Evolutionary conservation across 2,113 vertebrate genomes (phyloP).

Genomic region (Psittacula cyanocephala): DNA sequence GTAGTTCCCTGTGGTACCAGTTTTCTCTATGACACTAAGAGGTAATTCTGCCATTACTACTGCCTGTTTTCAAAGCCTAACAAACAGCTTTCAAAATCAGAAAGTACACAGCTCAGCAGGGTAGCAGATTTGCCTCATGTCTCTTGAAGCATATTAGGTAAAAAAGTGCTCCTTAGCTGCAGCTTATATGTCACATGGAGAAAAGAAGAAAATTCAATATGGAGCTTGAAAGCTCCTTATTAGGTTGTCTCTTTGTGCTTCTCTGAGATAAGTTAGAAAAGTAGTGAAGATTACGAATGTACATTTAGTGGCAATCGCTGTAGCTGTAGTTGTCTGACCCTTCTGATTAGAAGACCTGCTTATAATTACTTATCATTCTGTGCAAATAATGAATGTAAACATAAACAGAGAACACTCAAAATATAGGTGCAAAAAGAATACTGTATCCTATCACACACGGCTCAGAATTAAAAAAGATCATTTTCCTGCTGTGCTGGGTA

Average conservation of each 20-base stretch:
- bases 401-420: not conserved
- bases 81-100: constrained; percentile 4
- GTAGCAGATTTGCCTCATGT: not conserved
- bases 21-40: not conserved
- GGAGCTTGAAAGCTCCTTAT: not conserved
- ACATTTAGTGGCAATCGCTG: not conserved
- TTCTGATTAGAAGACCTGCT: not conserved
- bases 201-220: not conserved
- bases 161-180: not conserved
- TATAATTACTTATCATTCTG: not conserved
- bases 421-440: not conserved
- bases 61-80: not conserved
- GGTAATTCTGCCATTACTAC: not conserved
- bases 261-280: not conserved
- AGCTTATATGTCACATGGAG: not conserved
- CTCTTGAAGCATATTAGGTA: not conserved
- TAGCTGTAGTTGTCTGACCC: not conserved
- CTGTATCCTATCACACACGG: not conserved
- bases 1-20: not conserved
- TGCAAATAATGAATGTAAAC: not conserved
- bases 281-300: not conserved
- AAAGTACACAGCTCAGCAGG: not conserved
- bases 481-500: not conserved
- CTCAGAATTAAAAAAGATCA: not conserved
- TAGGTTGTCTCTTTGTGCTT: not conserved